These are phyloP conservation scores for Rhorus exstirpatorius DNA, from an alignment of 2,888 invertebrate species.

Conservation along the genomic window DNA sequence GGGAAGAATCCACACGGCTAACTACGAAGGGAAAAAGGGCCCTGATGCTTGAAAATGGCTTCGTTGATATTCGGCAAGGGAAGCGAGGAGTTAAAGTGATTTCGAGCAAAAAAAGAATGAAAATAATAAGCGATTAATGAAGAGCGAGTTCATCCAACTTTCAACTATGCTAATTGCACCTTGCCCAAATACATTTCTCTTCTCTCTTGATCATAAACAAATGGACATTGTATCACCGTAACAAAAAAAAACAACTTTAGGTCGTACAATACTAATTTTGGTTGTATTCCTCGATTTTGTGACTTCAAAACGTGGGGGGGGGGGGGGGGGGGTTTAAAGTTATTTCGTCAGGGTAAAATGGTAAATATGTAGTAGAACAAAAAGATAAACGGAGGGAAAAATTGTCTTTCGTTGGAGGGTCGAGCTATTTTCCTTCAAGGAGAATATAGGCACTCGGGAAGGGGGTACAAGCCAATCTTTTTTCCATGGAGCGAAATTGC, in stretches of 20 bases:
- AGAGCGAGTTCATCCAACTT: conserved; percentile 35
- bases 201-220: no score
- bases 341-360: conserved; percentile 21
- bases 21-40: conserved; percentile 8
- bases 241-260: no score
- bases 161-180: conserved; percentile 6
- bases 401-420: conserved; percentile 33
- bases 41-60: background rate
- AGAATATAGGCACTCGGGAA: background rate
- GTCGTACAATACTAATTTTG: no score
- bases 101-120: no score
- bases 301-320: no score
- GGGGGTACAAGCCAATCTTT: conserved; percentile 61
- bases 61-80: background rate
- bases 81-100: background rate
- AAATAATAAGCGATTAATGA: no score
- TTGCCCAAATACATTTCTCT: conserved; percentile 21
- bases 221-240: no score
- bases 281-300: no score
- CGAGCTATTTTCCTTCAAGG: conserved; percentile 12
- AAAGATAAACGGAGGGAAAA: conserved; percentile 58
- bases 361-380: conserved; percentile 55
- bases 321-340: no score
- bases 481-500: conserved; percentile 61
- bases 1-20: background rate